phyloP scores from a whole-genome alignment of 2,797 vertebrate species.

The Rhabdophis nuchalis region DNA sequence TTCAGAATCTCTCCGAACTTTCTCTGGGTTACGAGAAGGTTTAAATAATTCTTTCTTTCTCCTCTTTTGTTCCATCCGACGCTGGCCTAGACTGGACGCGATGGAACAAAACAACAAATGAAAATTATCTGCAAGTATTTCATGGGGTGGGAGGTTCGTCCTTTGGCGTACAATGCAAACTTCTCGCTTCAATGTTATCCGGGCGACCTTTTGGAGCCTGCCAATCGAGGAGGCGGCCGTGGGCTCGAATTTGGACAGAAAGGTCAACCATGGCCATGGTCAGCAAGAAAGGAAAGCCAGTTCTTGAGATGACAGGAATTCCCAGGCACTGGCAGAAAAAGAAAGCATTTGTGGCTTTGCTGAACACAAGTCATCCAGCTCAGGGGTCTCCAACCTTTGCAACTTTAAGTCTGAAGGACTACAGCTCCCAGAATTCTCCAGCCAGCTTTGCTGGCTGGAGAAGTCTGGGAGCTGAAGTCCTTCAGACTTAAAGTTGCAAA shows the following conservation, averaged over 20 bases:
- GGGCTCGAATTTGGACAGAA: slow-evolving; percentile 21
- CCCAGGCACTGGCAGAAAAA: slow-evolving; percentile 12
- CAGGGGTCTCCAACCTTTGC: no score
- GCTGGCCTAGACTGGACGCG: background rate
- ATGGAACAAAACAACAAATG: slow-evolving; percentile 18
- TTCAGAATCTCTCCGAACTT: background rate
- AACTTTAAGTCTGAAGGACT: no score
- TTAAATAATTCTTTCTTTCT: slow-evolving; percentile 8
- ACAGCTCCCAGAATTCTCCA: no score
- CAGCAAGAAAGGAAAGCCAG: slow-evolving; percentile 32
- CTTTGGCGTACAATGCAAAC: slow-evolving; percentile 36
- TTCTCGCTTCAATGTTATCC: slow-evolving; percentile 10
- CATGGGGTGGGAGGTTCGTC: background rate
- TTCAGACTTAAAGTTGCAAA: no score
- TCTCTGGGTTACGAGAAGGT: background rate
- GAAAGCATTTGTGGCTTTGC: background rate
- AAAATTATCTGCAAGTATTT: slow-evolving; percentile 12
- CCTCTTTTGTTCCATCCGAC: background rate
- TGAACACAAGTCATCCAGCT: no score
- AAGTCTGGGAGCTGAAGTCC: no score
- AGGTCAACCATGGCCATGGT: slow-evolving; percentile 45
- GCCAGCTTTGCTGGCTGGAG: no score
- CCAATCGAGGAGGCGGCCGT: background rate
- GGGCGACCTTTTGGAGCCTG: background rate
- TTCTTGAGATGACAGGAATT: slow-evolving; percentile 3